Base-by-base conservation (phyloP, 2,888 invertebrate species). In the Polymixis flavicincta region DNA sequence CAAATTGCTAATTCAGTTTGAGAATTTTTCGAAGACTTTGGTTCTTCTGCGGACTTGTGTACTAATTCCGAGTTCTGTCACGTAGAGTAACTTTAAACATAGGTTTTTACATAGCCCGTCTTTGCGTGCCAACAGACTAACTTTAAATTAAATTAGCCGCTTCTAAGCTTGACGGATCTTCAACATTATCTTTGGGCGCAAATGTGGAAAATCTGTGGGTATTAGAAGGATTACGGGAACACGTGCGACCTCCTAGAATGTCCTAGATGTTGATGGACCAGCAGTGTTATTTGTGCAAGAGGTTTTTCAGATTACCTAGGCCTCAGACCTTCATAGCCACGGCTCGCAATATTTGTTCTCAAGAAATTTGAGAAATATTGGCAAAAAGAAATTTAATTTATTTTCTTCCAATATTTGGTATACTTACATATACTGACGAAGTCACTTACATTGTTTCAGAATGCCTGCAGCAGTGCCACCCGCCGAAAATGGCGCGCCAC, bases 401-500 rank as follows among this genome's bases (percentile, higher is more conserved):
- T 32, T 32, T 32, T 37, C 19, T 19, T 65, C 2, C 14, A 14
- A 66, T 19, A 66, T 25, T n/a, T 37, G 14, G 11, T 25, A n/a
- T 28, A 52, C 54, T 45, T 45, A 42, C 42, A 8, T 11, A 42
- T 42, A 32, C 32, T 80, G 48, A 82, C 37, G 8, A 32, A 32
- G 8, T 48, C 63, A 60, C 52, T 63, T 69, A 54, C 45, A n/a
- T 91, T 91, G 88, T 96, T 96, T 59, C 95, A 97, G 97, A 95
- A 98, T 98, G 97, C 97, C 98, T 89, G 91, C 97, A 89, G 93
- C 97, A 92, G 96, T 95, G 86, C 97, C 97, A 83, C 97, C 97
- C 91, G 94, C 96, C 85, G 97, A 97, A 92, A 95, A 95, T 94
- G 97, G 97, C 94, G 98, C 97, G 89, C 98, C 98, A 76, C 97